Percentiles rank a stretch among this genome's conserved stretches.
These are phyloP conservation scores for Hestina assimilis DNA, from an alignment of 1,140 invertebrate species.

Conservation along the genomic window DNA sequence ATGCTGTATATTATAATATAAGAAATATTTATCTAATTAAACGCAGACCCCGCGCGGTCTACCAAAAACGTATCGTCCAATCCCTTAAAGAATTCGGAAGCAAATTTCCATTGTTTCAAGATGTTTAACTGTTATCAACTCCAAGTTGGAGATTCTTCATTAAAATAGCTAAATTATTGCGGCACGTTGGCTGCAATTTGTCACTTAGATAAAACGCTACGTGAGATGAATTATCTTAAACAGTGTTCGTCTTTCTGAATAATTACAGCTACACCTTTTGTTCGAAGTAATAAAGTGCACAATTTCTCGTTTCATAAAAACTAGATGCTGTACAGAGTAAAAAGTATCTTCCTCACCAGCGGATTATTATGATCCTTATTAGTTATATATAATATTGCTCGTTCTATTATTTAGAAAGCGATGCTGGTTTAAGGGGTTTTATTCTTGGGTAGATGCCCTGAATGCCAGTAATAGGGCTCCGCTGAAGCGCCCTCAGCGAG, in stretches of 20 bases:
- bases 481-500: no score
- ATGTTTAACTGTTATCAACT: background rate
- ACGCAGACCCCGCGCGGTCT: no score
- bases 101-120: background rate
- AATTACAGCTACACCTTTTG: slow-evolving; percentile 46
- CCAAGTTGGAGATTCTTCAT: slow-evolving; percentile 24
- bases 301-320: slow-evolving; percentile 25
- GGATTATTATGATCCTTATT: background rate
- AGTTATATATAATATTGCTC: no score
- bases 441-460: no score
- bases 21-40: no score
- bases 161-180: slow-evolving; percentile 55
- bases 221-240: slow-evolving; percentile 62
- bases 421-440: no score
- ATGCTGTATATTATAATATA: no score
- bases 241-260: slow-evolving; percentile 58
- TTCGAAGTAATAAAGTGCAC: slow-evolving; percentile 21
- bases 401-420: no score
- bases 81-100: background rate
- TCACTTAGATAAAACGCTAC: slow-evolving; percentile 61
- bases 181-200: slow-evolving; percentile 54
- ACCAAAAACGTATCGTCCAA: background rate
- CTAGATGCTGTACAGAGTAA: background rate
- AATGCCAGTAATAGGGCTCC: no score
- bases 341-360: background rate